A percentile compares a stretch with the other conserved stretches of the same genome.
Conservation (phyloP, 2,888 invertebrate species). For the Eupithecia exiguata region DNA sequence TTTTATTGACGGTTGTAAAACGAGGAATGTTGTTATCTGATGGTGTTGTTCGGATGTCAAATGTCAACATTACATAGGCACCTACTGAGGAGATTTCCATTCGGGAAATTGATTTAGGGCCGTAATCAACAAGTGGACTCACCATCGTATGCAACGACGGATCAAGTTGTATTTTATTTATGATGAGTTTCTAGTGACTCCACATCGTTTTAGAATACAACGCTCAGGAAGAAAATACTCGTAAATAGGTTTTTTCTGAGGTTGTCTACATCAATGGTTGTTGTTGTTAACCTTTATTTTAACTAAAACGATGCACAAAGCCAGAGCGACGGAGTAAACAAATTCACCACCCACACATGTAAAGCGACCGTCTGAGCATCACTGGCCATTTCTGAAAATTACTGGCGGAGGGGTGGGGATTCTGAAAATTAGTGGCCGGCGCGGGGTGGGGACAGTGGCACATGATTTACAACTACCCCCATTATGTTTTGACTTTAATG, state of each 20-base stretch:
- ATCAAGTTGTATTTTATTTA: neutral
- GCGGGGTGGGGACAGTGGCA: constrained; percentile 59
- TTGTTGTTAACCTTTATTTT: neutral
- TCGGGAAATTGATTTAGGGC: neutral
- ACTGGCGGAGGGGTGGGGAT: constrained; percentile 66
- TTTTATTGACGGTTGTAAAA: constrained; percentile 42
- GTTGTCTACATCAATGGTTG: neutral
- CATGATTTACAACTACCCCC: constrained; percentile 86
- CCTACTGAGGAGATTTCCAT: neutral
- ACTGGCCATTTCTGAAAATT: constrained; percentile 80
- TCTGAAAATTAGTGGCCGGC: constrained; percentile 1
- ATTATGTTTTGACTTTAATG: constrained; percentile 87
- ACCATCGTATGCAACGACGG: neutral
- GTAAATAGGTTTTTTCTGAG: neutral
- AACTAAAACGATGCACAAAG: neutral
- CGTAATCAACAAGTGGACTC: neutral
- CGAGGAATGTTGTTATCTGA: constrained; percentile 43
- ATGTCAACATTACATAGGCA: constrained; percentile 33
- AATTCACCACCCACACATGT: constrained; percentile 52
- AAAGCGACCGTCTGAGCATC: constrained; percentile 65
- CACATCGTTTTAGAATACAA: neutral
- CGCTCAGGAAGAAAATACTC: neutral
- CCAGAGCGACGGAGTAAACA: neutral
- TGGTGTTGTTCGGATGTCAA: constrained; percentile 33
- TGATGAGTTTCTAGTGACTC: neutral